A percentile compares a stretch with the other conserved stretches of the same genome.
phyloP scores from a whole-genome alignment of 2,113 vertebrate species.

The Myrmecophaga tridactyla region DNA sequence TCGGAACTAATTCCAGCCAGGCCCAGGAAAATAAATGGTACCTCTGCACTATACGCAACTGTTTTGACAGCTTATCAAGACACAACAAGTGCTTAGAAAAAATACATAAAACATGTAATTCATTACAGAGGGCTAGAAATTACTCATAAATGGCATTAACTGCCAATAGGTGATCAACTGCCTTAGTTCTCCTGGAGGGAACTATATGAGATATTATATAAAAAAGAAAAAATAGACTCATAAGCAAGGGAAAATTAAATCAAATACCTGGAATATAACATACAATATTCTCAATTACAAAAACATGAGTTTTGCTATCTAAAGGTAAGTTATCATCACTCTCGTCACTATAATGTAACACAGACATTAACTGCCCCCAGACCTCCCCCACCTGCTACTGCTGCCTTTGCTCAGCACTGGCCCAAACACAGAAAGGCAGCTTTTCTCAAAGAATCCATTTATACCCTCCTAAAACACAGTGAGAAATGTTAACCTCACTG shows the following conservation, averaged over 20 bases:
- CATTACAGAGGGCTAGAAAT: background rate
- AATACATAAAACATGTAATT: conserved; percentile 14
- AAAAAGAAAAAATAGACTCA: conserved; percentile 24
- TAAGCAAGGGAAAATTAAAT: conserved; percentile 41
- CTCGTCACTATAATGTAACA: background rate
- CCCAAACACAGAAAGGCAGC: background rate
- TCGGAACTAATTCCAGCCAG: conserved; percentile 46
- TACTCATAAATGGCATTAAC: background rate
- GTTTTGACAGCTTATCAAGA: conserved; percentile 35
- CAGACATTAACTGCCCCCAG: background rate
- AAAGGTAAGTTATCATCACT: background rate
- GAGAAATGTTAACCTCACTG: background rate
- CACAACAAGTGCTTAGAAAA: conserved; percentile 39
- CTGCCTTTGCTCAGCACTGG: background rate
- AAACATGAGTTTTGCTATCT: background rate
- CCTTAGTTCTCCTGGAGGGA: background rate
- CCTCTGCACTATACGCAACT: background rate
- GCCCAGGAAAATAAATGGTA: background rate
- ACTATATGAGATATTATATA: background rate
- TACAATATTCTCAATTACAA: background rate
- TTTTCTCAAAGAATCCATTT: background rate
- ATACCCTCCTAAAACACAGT: background rate
- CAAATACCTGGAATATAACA: conserved; percentile 19
- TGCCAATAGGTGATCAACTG: background rate
- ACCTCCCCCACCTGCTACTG: background rate